Conservation (phyloP, 2,888 invertebrate species). For the Aphodius sticticus region DNA sequence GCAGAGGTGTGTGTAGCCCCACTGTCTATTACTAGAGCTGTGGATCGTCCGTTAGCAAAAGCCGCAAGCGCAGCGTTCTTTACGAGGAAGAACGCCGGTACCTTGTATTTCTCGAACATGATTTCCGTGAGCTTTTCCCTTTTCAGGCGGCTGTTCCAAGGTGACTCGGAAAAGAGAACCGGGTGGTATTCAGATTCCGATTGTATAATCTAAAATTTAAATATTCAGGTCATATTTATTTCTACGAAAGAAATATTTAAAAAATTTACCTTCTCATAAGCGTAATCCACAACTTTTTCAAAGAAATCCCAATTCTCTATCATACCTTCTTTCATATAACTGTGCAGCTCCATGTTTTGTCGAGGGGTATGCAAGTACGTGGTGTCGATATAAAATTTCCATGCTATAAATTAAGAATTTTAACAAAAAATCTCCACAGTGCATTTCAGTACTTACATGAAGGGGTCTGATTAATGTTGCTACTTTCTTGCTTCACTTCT, state of each 20-base stretch:
- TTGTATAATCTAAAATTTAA: conserved; percentile 74
- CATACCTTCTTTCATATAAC: conserved; percentile 98
- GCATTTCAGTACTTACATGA: conserved; percentile 43
- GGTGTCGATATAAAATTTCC: conserved; percentile 90
- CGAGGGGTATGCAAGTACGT: conserved; percentile 91
- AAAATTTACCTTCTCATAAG: conserved; percentile 78
- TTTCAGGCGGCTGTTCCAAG: conserved; percentile 93
- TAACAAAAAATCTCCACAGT: neutral
- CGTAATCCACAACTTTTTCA: conserved; percentile 94
- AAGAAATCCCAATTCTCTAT: conserved; percentile 99
- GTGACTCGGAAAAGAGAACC: conserved; percentile 96
- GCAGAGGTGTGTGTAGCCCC: conserved; percentile 95
- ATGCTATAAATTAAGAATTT: conserved; percentile 48
- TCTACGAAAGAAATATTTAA: conserved; percentile 14
- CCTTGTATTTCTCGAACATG: conserved; percentile 98
- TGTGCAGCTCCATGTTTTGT: conserved; percentile 86
- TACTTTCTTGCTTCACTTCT: conserved; percentile 78
- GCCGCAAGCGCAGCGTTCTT: conserved; percentile 98
- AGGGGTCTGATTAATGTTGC: conserved; percentile 50
- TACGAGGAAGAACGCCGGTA: conserved; percentile 96
- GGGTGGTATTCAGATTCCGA: conserved; percentile 96
- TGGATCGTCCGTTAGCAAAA: conserved; percentile 92
- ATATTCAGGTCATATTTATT: neutral
- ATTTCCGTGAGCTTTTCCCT: conserved; percentile 95
- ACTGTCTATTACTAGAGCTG: conserved; percentile 92